Evolutionary conservation across 2,113 vertebrate genomes (phyloP), one percentile per base, ranked within the genome.

Genomic region (Crotophaga sulcirostris): DNA sequence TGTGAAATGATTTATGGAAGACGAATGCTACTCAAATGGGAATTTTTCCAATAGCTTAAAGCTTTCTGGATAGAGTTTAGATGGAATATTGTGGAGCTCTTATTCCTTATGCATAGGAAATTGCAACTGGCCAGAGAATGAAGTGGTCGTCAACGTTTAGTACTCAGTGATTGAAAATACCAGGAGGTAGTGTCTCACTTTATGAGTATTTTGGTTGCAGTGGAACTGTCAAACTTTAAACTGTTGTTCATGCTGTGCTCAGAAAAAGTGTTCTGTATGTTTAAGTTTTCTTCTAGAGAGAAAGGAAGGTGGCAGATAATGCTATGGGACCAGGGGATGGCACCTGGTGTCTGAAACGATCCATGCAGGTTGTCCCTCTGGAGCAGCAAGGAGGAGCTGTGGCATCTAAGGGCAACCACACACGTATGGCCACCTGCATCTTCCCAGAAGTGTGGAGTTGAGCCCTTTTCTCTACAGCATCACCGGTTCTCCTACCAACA

Each of bases 391-490:
- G 31, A 47, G 14, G 8, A 74, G 23, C 54, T 59, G 33, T 24
- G 63, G 16, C 45, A 45, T 70, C 13, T 25, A n/a, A 55, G 38
- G 28, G 25, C 34, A 62, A 16, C 44, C 42, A 34, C 34, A 21
- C 1, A 1, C 23, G 36, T 36, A 12, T 0, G 1, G 36, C 12
- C 11, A 0, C 25, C 18, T 33, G 5, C 7, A 4, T 59, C 31
- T 67, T 54, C 49, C 40, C 69, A 40, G 42, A 76, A 31, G 18
- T 4, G 2, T 34, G 38, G 23, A 58, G 47, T 63, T 3, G 1
- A 64, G 20, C 10, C 10, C 20, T 75, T 58, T 84, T 38, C 28
- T 24, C 25, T 40, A 18, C 9, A 72, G 28, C 7, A 18, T n/a
- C 60, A 16, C 19, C 54, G 31, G 33, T 60, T 54, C 49, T 36